These are phyloP conservation scores for Periplaneta americana DNA, from an alignment of 1,140 invertebrate genomes.

Conservation along the genomic window DNA sequence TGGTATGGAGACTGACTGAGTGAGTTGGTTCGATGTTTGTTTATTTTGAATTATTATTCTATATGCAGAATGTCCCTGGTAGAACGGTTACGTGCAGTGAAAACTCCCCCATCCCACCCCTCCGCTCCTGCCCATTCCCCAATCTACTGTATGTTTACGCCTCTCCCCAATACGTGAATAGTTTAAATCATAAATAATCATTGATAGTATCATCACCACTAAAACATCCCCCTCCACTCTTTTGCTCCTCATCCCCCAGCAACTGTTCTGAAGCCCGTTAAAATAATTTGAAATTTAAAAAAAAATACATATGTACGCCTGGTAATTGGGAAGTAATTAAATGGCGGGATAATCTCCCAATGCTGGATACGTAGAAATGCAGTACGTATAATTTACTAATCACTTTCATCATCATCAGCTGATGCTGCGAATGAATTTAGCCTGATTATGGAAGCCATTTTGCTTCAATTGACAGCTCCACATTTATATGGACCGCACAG, in stretches of 20 bases:
- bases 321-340: not conserved
- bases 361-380: not conserved
- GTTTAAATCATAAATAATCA: not conserved
- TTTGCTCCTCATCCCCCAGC: no score
- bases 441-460: not conserved
- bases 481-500: not conserved
- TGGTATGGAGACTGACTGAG: not conserved
- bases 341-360: not conserved
- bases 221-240: not conserved
- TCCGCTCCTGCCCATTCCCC: not conserved
- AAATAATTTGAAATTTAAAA: not conserved
- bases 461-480: not conserved
- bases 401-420: not conserved
- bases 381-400: not conserved
- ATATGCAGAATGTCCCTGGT: not conserved
- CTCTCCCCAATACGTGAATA: constrained; percentile 1
- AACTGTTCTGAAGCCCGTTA: not conserved
- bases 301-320: not conserved
- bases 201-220: constrained; percentile 1
- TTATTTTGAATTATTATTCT: not conserved
- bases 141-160: not conserved
- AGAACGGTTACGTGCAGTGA: not conserved
- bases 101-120: not conserved
- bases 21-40: not conserved
- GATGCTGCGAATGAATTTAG: not conserved